A percentile compares a stretch with the other conserved stretches of the same genome.
These are phyloP conservation scores for Dromiciops gliroides DNA, from an alignment of 2,113 vertebrate species.

Conservation along the genomic window DNA sequence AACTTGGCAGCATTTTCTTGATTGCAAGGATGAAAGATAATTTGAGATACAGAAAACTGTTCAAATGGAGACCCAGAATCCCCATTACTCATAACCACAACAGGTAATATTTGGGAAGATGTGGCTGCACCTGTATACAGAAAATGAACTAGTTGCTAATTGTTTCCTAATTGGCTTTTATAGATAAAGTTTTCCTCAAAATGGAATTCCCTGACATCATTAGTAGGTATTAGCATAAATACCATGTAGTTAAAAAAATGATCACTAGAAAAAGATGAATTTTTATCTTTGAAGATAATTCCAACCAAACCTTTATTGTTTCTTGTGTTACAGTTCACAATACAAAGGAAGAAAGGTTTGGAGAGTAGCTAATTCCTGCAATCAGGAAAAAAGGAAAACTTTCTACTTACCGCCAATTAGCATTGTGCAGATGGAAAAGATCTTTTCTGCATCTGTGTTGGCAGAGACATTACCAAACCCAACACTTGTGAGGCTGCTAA, in stretches of 20 bases:
- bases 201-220: background rate
- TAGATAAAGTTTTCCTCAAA: background rate
- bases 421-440: constrained; percentile 99
- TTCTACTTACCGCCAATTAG: constrained; percentile 92
- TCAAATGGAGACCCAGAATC: background rate
- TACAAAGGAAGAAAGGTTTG: fast-evolving
- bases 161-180: background rate
- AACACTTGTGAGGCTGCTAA: constrained; percentile 98
- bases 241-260: background rate
- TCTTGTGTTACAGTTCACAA: background rate
- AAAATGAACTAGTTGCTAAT: background rate
- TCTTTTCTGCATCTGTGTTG: constrained; percentile 97
- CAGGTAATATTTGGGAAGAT: background rate
- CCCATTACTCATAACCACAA: background rate
- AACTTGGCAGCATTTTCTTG: background rate
- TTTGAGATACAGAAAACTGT: background rate
- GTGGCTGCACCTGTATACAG: background rate
- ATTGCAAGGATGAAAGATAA: background rate
- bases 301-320: background rate
- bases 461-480: constrained; percentile 98
- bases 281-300: background rate
- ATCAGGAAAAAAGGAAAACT: background rate
- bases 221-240: background rate
- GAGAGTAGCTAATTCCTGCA: background rate
- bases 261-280: background rate